A percentile compares a stretch with the other conserved stretches of the same genome.
These are phyloP conservation scores for Ophiothrix spiculata DNA, from an alignment of 35 echinoderm and acorn worm genomes.

Conservation along the genomic window DNA sequence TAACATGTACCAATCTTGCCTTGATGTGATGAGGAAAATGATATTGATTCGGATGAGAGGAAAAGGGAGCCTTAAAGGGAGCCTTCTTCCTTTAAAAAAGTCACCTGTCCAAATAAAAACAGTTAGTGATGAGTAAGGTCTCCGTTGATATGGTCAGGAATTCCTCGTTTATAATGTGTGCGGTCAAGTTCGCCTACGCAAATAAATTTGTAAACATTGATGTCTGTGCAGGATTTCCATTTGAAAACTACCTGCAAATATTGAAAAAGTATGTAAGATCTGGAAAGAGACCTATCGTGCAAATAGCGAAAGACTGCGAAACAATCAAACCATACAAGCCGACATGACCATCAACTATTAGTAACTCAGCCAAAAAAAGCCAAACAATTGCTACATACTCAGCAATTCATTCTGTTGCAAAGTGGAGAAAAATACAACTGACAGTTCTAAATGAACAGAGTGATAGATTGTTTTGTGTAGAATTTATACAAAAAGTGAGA, in stretches of 20 bases:
- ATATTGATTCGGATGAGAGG: no score
- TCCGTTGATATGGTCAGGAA: conserved; percentile 54
- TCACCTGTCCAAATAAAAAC: conserved; percentile 32
- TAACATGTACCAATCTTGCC: conserved; percentile 70
- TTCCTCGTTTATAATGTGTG: conserved; percentile 77
- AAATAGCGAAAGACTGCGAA: conserved; percentile 43
- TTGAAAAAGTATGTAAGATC: conserved; percentile 66
- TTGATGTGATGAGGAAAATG: conserved; percentile 56
- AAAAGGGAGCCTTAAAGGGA: conserved; percentile 54
- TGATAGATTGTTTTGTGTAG: no score
- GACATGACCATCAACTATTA: no score
- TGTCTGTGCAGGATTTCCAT: conserved; percentile 46
- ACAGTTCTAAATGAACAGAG: no score
- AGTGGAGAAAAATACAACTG: no score
- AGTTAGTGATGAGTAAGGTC: conserved; percentile 43
- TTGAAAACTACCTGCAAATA: conserved; percentile 62
- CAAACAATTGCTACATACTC: no score
- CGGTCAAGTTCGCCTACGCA: conserved; percentile 58
- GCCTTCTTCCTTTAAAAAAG: neutral
- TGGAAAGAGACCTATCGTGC: conserved; percentile 39
- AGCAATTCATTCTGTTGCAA: no score
- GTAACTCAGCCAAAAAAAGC: no score
- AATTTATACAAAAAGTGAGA: no score
- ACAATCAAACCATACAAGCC: conserved; percentile 2
- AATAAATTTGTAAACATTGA: conserved; percentile 35